Conservation (phyloP, 1,140 invertebrate species). For the Zaprionus inermis region DNA sequence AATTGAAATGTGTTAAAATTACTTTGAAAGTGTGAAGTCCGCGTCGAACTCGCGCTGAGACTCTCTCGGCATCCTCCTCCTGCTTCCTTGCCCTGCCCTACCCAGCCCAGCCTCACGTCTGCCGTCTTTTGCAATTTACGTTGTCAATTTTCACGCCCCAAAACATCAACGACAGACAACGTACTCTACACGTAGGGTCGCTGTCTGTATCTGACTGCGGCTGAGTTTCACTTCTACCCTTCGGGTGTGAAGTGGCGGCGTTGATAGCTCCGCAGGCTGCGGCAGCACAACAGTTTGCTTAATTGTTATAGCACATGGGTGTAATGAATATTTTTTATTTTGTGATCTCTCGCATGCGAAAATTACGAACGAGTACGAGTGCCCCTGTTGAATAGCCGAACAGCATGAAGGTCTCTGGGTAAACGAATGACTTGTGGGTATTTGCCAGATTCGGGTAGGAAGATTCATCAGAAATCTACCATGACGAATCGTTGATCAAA, state of each 20-base stretch:
- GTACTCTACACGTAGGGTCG: not conserved
- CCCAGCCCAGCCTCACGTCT: not conserved
- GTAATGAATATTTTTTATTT: slow-evolving; percentile 31
- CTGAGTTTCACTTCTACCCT: slow-evolving; percentile 9
- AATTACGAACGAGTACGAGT: slow-evolving; percentile 9
- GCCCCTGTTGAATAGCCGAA: not conserved
- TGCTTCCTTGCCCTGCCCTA: not conserved
- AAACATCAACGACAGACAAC: slow-evolving; percentile 47
- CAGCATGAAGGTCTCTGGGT: slow-evolving; percentile 5
- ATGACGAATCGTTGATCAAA: slow-evolving; percentile 1
- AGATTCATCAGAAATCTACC: not conserved
- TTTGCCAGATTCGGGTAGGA: not conserved
- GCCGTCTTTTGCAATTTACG: slow-evolving; percentile 71
- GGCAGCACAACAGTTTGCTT: slow-evolving; percentile 55
- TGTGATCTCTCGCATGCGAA: not conserved
- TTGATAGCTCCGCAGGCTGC: slow-evolving; percentile 23
- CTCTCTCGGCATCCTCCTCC: not conserved
- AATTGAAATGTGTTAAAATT: slow-evolving; percentile 82
- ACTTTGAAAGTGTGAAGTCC: slow-evolving; percentile 79
- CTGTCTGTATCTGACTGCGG: not conserved
- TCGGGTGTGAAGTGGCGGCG: slow-evolving; percentile 29
- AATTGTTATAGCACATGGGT: slow-evolving; percentile 62
- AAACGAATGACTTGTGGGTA: slow-evolving; percentile 6
- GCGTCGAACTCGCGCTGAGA: not conserved
- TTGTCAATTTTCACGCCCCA: slow-evolving; percentile 79